These are phyloP conservation scores for Lagocephalus sceleratus DNA, from an alignment of 2,797 vertebrate genomes.

Conservation along the genomic window DNA sequence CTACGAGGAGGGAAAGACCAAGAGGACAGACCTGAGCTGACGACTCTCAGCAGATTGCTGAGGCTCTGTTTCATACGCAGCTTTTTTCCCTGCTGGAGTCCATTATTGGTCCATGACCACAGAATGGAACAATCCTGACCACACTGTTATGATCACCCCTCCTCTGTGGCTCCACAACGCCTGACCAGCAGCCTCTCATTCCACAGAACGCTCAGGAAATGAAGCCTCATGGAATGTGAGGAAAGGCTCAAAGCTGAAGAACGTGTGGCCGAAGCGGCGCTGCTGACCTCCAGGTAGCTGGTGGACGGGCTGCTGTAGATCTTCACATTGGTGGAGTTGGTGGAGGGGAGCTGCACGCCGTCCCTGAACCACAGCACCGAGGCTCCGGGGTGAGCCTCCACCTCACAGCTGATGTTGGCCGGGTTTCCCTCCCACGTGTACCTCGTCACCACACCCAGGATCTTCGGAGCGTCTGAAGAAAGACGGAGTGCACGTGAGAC, in stretches of 20 bases:
- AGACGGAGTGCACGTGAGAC: neutral
- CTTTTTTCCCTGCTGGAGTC: too few relatives aligned
- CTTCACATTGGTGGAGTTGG: constrained; percentile 89
- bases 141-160: too few relatives aligned
- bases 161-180: too few relatives aligned
- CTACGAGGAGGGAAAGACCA: constrained; percentile 42
- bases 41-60: too few relatives aligned
- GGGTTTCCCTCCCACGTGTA: constrained; percentile 97
- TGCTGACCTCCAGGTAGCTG: constrained; percentile 89
- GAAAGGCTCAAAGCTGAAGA: neutral
- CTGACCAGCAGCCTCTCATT: too few relatives aligned
- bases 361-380: constrained; percentile 91
- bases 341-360: constrained; percentile 82
- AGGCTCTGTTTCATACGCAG: too few relatives aligned
- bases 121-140: too few relatives aligned
- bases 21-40: neutral
- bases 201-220: neutral
- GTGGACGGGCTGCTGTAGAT: constrained; percentile 83
- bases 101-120: too few relatives aligned
- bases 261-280: neutral
- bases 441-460: constrained; percentile 81
- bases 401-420: constrained; percentile 94
- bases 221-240: neutral
- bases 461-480: constrained; percentile 88
- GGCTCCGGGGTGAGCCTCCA: constrained; percentile 89